These are phyloP conservation scores for Corbicula japonica DNA, from an alignment of 2,888 invertebrate species.

Conservation along the genomic window DNA sequence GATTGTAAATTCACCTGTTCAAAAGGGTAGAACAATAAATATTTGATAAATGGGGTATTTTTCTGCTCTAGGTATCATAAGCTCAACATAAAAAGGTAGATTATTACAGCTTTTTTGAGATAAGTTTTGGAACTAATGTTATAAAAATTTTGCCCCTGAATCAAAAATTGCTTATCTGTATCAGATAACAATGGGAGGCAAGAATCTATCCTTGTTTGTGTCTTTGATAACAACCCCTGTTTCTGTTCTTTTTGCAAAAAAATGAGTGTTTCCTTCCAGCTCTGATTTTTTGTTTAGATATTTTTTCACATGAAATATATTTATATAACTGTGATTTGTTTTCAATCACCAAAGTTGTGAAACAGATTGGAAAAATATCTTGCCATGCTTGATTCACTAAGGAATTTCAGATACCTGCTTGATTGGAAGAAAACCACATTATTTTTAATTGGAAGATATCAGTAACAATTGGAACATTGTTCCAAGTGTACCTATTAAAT, in stretches of 20 bases:
- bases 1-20: conserved; percentile 23
- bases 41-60: conserved; percentile 19
- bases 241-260: conserved; percentile 18
- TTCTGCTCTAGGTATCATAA: conserved; percentile 10
- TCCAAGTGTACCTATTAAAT: conserved; percentile 11
- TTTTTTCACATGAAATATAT: conserved; percentile 9
- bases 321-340: conserved; percentile 19
- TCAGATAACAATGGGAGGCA: conserved; percentile 44
- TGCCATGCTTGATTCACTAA: conserved; percentile 16
- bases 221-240: conserved; percentile 18
- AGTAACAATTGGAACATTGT: conserved; percentile 32
- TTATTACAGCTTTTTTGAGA: background rate
- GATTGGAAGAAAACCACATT: conserved; percentile 22
- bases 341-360: background rate
- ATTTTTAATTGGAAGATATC: conserved; percentile 40
- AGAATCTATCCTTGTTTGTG: conserved; percentile 22
- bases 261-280: conserved; percentile 5
- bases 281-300: conserved; percentile 1
- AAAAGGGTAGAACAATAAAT: background rate
- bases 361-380: conserved; percentile 8
- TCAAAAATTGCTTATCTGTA: conserved; percentile 24
- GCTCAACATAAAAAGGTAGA: background rate
- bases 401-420: conserved; percentile 26
- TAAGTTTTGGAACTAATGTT: conserved; percentile 3
- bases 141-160: conserved; percentile 16